These are phyloP conservation scores for Neomonachus schauinslandi DNA, from an alignment of 2,113 vertebrate genomes.

Conservation along the genomic window DNA sequence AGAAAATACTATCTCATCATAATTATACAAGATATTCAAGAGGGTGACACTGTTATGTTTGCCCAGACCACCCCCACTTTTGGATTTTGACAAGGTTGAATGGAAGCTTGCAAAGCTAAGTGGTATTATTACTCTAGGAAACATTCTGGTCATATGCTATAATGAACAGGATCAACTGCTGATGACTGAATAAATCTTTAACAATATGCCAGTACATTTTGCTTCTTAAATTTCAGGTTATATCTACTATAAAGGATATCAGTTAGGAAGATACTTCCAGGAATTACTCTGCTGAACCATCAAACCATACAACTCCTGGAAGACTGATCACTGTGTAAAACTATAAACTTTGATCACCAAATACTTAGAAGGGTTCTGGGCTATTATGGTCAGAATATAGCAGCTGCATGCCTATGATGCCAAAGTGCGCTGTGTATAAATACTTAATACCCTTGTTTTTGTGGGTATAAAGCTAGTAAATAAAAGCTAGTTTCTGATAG, in stretches of 20 bases:
- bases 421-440: not conserved
- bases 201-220: not conserved
- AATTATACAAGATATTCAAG: not conserved
- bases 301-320: not conserved
- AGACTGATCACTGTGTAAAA: not conserved
- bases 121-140: not conserved
- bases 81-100: not conserved
- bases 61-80: not conserved
- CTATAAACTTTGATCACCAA: not conserved
- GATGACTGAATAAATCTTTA: not conserved
- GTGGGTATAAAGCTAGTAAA: not conserved
- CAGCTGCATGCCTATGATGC: not conserved
- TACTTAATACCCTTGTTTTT: not conserved
- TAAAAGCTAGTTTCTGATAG: not conserved
- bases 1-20: not conserved
- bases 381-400: not conserved
- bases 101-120: not conserved
- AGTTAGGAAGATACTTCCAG: slow-evolving; percentile 17
- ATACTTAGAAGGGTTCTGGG: slow-evolving; percentile 20
- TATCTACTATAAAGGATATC: not conserved
- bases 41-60: not conserved
- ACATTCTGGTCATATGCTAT: not conserved
- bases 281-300: slow-evolving; percentile 4
- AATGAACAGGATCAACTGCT: not conserved
- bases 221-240: not conserved